These are phyloP conservation scores for Cotesia vestalis DNA, from an alignment of 1,140 invertebrate genomes.

Conservation along the genomic window DNA sequence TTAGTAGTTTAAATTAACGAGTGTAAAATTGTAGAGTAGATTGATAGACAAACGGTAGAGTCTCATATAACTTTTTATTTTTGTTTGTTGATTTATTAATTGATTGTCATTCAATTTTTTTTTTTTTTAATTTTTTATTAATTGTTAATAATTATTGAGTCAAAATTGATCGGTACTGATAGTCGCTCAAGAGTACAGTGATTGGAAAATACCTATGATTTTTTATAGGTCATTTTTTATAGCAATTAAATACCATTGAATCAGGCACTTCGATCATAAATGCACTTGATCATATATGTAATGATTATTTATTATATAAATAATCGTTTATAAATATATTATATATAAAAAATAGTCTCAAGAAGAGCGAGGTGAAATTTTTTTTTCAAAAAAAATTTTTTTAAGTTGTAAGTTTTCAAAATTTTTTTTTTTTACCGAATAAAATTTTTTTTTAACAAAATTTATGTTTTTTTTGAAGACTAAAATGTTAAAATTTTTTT, in stretches of 20 bases:
- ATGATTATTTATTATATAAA: slow-evolving; percentile 5
- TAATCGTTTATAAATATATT: no score
- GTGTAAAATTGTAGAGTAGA: slow-evolving; percentile 11
- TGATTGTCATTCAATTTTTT: no score
- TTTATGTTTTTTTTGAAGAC: no score
- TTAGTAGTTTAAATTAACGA: slow-evolving; percentile 4
- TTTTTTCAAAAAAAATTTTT: no score
- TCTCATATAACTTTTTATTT: no score
- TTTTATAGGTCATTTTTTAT: neutral
- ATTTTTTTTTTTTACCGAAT: no score
- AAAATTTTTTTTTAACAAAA: no score
- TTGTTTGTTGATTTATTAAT: no score
- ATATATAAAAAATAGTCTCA: neutral
- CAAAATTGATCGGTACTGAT: neutral
- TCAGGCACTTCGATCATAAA: slow-evolving; percentile 23
- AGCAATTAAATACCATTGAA: slow-evolving; percentile 8
- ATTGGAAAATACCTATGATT: neutral
- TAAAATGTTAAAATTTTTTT: no score
- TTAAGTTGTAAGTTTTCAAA: no score
- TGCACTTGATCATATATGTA: no score
- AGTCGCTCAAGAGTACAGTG: slow-evolving; percentile 27
- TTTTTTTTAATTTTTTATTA: no score
- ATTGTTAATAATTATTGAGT: slow-evolving; percentile 4
- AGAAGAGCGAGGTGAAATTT: neutral
- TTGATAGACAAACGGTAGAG: neutral